Conservation (phyloP, 2,113 vertebrate genomes). For the Sceloporus tristichus region DNA sequence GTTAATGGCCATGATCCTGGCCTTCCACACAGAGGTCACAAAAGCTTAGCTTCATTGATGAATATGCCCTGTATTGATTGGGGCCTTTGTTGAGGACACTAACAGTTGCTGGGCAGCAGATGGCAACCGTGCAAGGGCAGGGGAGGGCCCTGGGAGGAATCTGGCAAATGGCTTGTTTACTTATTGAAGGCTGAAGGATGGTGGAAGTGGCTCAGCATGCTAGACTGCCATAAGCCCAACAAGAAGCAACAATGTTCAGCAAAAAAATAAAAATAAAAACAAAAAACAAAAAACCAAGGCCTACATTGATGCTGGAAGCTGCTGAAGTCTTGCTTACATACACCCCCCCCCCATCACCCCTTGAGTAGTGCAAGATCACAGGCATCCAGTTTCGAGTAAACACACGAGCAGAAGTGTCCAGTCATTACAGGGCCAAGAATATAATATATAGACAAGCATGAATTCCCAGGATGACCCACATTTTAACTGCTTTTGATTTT, state of each 20-base stretch:
- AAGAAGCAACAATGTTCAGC: neutral
- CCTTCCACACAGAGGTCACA: neutral
- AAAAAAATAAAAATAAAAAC: neutral
- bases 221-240: neutral
- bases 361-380: neutral
- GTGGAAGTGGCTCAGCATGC: neutral
- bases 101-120: neutral
- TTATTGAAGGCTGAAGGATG: neutral
- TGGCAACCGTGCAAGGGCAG: neutral
- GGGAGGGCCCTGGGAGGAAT: too few relatives aligned
- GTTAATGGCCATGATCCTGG: constrained; percentile 7
- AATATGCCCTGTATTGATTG: neutral
- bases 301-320: neutral
- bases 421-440: neutral
- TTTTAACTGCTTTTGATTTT: neutral
- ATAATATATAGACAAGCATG: neutral
- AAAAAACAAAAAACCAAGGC: neutral
- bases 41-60: neutral
- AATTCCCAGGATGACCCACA: neutral
- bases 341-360: neutral
- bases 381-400: neutral
- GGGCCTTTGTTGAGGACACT: neutral
- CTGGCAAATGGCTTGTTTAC: neutral
- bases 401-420: neutral
- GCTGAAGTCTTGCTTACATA: neutral